Percentiles rank a stretch among this genome's conserved stretches.
phyloP scores from a whole-genome alignment of 2,888 invertebrate species.

The Atherix ibis region DNA sequence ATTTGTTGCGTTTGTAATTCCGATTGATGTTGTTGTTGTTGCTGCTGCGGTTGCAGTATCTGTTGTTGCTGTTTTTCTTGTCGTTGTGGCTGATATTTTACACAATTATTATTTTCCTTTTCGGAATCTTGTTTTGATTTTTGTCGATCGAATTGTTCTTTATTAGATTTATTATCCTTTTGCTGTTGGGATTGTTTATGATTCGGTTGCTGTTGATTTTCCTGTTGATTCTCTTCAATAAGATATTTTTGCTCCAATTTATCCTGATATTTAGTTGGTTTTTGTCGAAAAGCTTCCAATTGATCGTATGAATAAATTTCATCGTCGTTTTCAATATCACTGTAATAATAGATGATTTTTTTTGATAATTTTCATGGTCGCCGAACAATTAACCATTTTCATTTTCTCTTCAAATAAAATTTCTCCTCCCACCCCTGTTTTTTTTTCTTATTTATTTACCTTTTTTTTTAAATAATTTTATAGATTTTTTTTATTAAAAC shows the following conservation, averaged over 20 bases:
- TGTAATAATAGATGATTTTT: constrained; percentile 18
- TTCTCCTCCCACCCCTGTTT: too few species aligned
- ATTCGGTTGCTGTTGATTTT: constrained; percentile 9
- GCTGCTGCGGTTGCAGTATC: constrained; percentile 7
- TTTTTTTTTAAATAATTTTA: too few species aligned
- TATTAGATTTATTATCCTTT: constrained; percentile 3
- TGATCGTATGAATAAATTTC: constrained; percentile 34
- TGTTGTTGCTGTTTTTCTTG: constrained; percentile 7
- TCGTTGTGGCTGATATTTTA: too few species aligned
- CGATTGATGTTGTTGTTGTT: constrained; percentile 9
- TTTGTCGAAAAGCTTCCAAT: constrained; percentile 28
- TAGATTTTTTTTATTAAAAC: too few species aligned
- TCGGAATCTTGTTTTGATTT: background rate
- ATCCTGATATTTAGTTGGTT: constrained; percentile 11
- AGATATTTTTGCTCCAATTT: constrained; percentile 10
- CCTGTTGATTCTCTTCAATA: constrained; percentile 10
- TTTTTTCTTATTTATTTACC: too few species aligned
- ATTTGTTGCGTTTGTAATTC: constrained; percentile 8
- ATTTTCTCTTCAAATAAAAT: too few species aligned
- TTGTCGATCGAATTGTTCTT: background rate
- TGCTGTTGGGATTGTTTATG: constrained; percentile 10
- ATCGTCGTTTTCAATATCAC: constrained; percentile 34
- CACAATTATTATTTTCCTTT: too few species aligned
- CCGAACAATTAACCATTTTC: too few species aligned
- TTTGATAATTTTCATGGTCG: constrained; percentile 4